Percentiles rank a stretch among this genome's conserved stretches.
phyloP scores from a whole-genome alignment of 2,797 vertebrate genomes.

The Staurois parvus region DNA sequence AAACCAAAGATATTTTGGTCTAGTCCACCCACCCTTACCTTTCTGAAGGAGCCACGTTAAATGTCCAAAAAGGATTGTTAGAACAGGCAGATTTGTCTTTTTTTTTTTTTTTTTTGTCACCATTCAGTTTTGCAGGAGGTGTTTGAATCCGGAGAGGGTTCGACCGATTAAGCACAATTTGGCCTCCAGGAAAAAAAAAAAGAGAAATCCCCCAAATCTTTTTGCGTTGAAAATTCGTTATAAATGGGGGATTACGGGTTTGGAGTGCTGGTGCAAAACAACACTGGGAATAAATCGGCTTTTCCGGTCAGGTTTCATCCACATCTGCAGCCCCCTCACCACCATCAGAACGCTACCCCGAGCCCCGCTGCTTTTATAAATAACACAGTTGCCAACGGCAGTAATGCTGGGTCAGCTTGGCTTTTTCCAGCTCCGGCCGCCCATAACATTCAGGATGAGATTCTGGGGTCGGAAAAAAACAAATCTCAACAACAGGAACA shows the following conservation, averaged over 20 bases:
- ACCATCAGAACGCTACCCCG: conserved; percentile 94
- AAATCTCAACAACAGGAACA: conserved; percentile 92
- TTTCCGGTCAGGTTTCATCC: conserved; percentile 98
- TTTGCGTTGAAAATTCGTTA: conserved; percentile 75
- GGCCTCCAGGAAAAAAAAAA: not conserved
- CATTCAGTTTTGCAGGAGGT: not conserved
- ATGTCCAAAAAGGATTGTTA: conserved; percentile 45
- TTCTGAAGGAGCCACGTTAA: conserved; percentile 27
- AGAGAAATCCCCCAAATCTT: not conserved
- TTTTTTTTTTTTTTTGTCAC: not conserved
- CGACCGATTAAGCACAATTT: conserved; percentile 44
- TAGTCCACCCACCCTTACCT: conserved; percentile 25
- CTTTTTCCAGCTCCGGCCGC: conserved; percentile 93
- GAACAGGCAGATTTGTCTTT: not conserved
- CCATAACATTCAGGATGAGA: conserved; percentile 99
- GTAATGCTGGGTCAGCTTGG: conserved; percentile 96
- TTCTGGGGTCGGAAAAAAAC: conserved; percentile 96
- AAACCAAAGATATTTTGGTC: conserved; percentile 56
- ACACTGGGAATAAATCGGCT: conserved; percentile 95
- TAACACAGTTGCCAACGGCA: conserved; percentile 95
- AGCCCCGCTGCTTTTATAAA: conserved; percentile 96
- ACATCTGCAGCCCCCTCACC: conserved; percentile 96
- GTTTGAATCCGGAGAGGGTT: not conserved
- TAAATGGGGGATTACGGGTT: conserved; percentile 99
- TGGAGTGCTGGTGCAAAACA: conserved; percentile 99